Base-by-base conservation (phyloP, 2,888 invertebrate genomes). In the Euplexia lucipara region DNA sequence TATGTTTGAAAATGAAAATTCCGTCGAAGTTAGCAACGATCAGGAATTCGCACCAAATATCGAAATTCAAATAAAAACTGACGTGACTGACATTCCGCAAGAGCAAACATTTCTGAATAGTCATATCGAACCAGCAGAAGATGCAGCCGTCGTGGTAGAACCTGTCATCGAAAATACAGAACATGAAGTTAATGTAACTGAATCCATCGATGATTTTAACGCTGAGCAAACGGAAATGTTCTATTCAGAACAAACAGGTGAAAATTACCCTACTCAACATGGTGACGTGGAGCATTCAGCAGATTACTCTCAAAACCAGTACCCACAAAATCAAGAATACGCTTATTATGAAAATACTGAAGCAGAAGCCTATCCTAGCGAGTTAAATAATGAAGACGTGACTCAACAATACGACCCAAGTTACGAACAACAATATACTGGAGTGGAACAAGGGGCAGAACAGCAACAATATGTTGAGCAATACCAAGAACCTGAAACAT, bases 371-470 rank as follows among this genome's bases (percentile, higher is more conserved):
- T 87, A 88, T 72, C 78, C 85, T 16, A 65, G 37, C 6, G 89
- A 90, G 73, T 75, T 88, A 52, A 88, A 88, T 72, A 90, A 91
- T 68, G 86, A 91, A 48, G 90, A 90, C 72, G 74, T 88, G 14
- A 81, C 83, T n/a, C 84, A 88, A 65, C 85, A 76, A 7, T 92
- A 92, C 65, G 93, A 94, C 73, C 91, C 86, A 64, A 86, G 76
- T 73, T 93, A 93, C 59, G 88, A 88, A 68, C 87, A 92, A 66
- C 92, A 94, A 75, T 92, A 93, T 74, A 62, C 70, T 6, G 61
- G 34, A 14, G 74, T 68, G 69, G 68, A 47, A 20, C 67, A 85
- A 49, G 67, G 49, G 51, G 79, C 32, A 69, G 83, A 76, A 18
- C 74, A 76, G 52, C 69, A 75, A 32, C 70, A 72, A 52, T 61